Percentiles rank a stretch among this genome's conserved stretches.
phyloP scores from a whole-genome alignment of 2,797 vertebrate genomes.

The Pipistrellus kuhlii region DNA sequence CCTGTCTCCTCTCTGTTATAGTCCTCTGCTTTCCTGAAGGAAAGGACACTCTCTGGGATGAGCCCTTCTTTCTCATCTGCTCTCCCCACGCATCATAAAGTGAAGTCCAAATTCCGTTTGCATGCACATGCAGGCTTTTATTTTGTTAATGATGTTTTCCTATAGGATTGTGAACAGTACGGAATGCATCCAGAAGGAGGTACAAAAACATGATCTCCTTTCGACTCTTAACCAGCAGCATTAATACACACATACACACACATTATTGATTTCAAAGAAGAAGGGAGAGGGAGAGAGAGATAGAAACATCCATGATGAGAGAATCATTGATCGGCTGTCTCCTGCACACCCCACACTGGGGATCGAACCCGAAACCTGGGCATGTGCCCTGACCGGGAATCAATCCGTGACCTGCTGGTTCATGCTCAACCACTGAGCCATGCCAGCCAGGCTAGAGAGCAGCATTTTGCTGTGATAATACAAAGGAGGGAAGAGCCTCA shows the following conservation, averaged over 20 bases:
- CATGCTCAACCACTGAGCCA: too few relatives aligned
- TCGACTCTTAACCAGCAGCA: conserved; percentile 83
- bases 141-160: conserved; percentile 38
- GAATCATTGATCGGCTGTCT: too few relatives aligned
- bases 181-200: conserved; percentile 59
- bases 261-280: too few relatives aligned
- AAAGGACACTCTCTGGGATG: not conserved
- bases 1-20: conserved; percentile 53
- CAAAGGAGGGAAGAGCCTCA: conserved; percentile 68
- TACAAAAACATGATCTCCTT: conserved; percentile 70
- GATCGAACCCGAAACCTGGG: too few relatives aligned
- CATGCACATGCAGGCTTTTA: conserved; percentile 39
- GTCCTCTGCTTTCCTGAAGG: conserved; percentile 47
- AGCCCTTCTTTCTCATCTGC: not conserved
- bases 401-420: too few relatives aligned
- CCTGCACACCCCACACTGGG: too few relatives aligned
- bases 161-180: conserved; percentile 64
- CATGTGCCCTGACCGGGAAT: too few relatives aligned
- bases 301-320: too few relatives aligned
- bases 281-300: too few relatives aligned
- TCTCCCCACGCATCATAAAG: not conserved
- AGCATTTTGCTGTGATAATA: conserved; percentile 81
- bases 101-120: conserved; percentile 1
- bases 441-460: conserved; percentile 55
- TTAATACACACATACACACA: not conserved